These are phyloP conservation scores for Plebejus argus DNA, from an alignment of 2,888 invertebrate species.

Conservation along the genomic window DNA sequence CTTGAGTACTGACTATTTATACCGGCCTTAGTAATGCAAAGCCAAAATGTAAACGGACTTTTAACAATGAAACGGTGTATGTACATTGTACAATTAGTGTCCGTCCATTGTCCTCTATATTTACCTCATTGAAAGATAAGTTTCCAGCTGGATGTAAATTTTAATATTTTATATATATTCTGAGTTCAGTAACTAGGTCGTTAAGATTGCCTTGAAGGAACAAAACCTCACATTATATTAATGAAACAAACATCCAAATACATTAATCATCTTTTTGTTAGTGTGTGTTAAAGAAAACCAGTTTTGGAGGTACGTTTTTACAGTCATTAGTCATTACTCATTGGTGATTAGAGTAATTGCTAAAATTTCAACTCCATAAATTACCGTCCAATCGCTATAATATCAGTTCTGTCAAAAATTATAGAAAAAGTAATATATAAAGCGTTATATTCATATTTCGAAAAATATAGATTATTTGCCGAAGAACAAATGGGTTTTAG, in stretches of 20 bases:
- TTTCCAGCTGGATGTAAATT: neutral
- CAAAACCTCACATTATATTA: neutral
- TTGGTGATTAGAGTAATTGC: neutral
- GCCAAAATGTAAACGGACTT: neutral
- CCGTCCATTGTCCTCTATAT: neutral
- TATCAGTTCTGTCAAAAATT: too few relatives aligned
- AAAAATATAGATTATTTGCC: too few relatives aligned
- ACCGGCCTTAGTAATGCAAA: neutral
- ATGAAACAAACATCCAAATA: neutral
- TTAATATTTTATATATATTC: neutral
- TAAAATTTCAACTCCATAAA: neutral
- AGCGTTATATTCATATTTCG: too few relatives aligned
- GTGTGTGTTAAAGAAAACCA: neutral
- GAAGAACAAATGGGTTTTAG: too few relatives aligned
- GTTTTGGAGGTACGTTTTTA: neutral
- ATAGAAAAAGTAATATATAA: too few relatives aligned
- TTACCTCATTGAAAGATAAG: neutral
- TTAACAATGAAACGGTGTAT: neutral
- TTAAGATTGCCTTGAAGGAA: slow-evolving; percentile 1
- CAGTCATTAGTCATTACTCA: too few relatives aligned
- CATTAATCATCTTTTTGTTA: slow-evolving; percentile 6
- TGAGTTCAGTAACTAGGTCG: neutral
- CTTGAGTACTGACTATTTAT: too few relatives aligned
- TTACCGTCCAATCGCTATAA: too few relatives aligned
- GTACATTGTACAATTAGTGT: neutral